These are phyloP conservation scores for Lasioglossum baleicum DNA, from an alignment of 1,140 invertebrate species.

Conservation along the genomic window DNA sequence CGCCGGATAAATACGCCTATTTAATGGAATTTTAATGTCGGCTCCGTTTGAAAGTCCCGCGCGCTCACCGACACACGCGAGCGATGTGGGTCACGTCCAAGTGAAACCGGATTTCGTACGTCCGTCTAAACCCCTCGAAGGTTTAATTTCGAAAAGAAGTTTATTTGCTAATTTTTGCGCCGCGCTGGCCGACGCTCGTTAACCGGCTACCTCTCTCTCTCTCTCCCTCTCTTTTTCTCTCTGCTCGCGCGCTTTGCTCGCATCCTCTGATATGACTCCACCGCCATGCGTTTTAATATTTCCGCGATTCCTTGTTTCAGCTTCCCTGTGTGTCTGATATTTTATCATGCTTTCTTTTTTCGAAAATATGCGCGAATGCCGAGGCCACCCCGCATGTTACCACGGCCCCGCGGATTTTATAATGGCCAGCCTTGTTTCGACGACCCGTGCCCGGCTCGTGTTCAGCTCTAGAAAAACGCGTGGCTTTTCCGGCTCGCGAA, in stretches of 20 bases:
- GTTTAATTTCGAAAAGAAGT: conserved; percentile 41
- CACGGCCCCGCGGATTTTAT: no score
- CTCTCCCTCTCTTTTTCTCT: not conserved
- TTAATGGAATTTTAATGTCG: conserved; percentile 64
- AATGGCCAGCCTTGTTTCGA: no score
- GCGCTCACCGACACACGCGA: not conserved
- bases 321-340: not conserved
- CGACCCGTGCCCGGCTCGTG: no score
- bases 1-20: conserved; percentile 52
- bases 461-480: no score
- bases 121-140: conserved; percentile 5
- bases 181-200: not conserved
- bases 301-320: not conserved
- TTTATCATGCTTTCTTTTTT: not conserved
- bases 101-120: not conserved
- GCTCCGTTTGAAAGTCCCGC: conserved; percentile 43
- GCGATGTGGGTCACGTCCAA: conserved; percentile 1
- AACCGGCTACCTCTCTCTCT: not conserved
- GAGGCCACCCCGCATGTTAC: no score
- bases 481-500: no score
- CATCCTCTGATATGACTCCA: not conserved
- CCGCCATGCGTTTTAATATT: not conserved
- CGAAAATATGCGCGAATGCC: not conserved
- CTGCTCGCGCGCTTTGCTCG: not conserved
- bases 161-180: conserved; percentile 50